These are phyloP conservation scores for Heliopora coerulea DNA, from an alignment of 92 coral and sea anemone genomes.

Conservation along the genomic window DNA sequence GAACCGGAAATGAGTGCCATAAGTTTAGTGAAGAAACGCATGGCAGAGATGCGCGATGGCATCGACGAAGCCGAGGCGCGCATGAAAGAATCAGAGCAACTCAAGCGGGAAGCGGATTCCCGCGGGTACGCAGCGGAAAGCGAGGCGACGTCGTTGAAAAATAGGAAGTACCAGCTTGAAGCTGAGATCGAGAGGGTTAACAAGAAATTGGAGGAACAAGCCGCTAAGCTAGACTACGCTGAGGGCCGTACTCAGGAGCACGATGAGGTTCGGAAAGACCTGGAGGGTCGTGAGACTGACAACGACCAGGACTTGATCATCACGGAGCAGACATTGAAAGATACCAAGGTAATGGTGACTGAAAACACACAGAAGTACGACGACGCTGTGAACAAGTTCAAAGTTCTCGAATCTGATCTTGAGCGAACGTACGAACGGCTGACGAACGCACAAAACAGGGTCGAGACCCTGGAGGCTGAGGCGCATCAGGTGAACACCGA, in stretches of 20 bases:
- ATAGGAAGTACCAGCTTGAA: constrained; percentile 25
- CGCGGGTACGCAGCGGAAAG: constrained; percentile 13
- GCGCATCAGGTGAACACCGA: constrained; percentile 46
- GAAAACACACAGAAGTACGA: constrained; percentile 52
- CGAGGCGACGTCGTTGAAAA: constrained; percentile 13
- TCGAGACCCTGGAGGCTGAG: constrained; percentile 13
- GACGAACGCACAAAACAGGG: not conserved
- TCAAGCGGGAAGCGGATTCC: constrained; percentile 41
- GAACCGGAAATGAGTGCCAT: constrained; percentile 22
- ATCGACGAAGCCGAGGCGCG: constrained; percentile 79
- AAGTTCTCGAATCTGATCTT: constrained; percentile 60
- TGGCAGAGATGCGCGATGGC: constrained; percentile 59
- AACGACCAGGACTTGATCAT: constrained; percentile 72
- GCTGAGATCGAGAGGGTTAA: constrained; percentile 51
- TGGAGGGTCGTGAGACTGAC: constrained; percentile 80
- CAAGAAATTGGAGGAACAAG: constrained; percentile 55
- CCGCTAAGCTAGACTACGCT: constrained; percentile 37
- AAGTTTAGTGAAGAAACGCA: constrained; percentile 52
- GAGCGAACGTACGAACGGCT: constrained; percentile 47
- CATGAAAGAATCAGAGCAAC: constrained; percentile 58
- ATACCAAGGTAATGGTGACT: constrained; percentile 47
- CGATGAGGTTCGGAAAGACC: constrained; percentile 62
- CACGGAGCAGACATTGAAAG: constrained; percentile 58
- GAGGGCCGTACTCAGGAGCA: constrained; percentile 54
- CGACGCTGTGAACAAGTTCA: constrained; percentile 70